Conservation (phyloP, 2,797 vertebrate genomes). For the Microctenopoma stevenorrisi region DNA sequence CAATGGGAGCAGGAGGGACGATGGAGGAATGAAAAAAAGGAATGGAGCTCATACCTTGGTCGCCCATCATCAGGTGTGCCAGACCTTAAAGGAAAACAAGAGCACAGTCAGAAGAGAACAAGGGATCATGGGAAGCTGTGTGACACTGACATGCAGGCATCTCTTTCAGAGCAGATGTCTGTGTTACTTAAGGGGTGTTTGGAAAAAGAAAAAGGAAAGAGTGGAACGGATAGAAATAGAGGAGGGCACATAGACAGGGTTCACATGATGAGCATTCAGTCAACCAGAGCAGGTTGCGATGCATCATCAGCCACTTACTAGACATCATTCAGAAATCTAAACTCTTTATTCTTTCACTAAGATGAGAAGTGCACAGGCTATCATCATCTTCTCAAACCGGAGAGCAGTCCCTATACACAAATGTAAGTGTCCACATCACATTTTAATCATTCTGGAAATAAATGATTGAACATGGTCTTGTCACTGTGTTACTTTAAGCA, state of each 20-base stretch:
- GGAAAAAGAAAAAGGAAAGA: constrained; percentile 51
- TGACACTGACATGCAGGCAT: constrained; percentile 90
- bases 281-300: constrained; percentile 88
- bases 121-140: constrained; percentile 92
- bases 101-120: constrained; percentile 99
- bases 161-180: constrained; percentile 88
- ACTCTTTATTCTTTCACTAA: constrained; percentile 33
- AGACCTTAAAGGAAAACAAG: constrained; percentile 99
- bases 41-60: constrained; percentile 99
- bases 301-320: constrained; percentile 86
- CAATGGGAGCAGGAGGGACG: constrained; percentile 58
- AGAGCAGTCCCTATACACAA: constrained; percentile 4
- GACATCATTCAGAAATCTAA: constrained; percentile 65
- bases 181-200: constrained; percentile 69
- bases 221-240: constrained; percentile 55
- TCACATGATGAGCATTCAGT: constrained; percentile 86
- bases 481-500: not conserved
- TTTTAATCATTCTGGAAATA: constrained; percentile 14
- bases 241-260: constrained; percentile 74
- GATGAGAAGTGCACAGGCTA: constrained; percentile 17
- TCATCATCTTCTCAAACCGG: constrained; percentile 22
- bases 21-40: constrained; percentile 84
- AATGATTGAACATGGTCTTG: not conserved
- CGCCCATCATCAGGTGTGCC: constrained; percentile 99
- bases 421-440: constrained; percentile 17